Percentiles rank a stretch among this genome's conserved stretches.
These are phyloP conservation scores for Neoseiulus cucumeris DNA, from an alignment of 1,140 invertebrate species.

Conservation along the genomic window DNA sequence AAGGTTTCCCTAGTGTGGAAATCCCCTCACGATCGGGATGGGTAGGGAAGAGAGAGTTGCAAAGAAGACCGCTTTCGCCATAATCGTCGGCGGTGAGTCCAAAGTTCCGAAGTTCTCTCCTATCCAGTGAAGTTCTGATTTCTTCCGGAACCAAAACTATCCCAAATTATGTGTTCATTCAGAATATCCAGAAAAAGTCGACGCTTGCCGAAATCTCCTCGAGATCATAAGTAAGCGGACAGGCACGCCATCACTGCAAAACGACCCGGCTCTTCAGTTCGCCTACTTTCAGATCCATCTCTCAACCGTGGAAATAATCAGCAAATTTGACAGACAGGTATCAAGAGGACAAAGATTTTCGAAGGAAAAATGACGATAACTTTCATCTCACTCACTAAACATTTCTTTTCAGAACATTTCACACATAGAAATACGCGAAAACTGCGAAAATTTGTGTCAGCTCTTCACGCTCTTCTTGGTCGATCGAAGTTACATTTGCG, in stretches of 20 bases:
- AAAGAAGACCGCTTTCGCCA: no score
- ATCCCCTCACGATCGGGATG: no score
- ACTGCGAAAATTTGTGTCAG: neutral
- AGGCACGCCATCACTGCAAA: neutral
- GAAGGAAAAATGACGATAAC: neutral
- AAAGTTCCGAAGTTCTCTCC: no score
- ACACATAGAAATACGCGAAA: neutral
- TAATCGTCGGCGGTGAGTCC: no score
- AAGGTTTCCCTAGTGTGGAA: no score
- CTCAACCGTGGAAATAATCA: neutral
- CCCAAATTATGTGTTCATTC: neutral
- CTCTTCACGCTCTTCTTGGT: no score
- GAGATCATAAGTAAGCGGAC: neutral
- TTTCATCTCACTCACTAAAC: neutral
- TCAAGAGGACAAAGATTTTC: neutral
- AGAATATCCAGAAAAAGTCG: neutral
- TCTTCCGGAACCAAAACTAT: no score
- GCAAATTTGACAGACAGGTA: neutral
- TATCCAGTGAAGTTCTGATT: no score
- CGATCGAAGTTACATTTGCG: no score
- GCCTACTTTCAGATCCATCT: neutral
- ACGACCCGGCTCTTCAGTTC: neutral
- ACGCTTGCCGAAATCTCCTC: neutral
- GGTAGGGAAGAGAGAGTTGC: no score
- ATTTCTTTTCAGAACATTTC: neutral